Conservation (phyloP, 1,140 invertebrate species). For the Yoshiicerus persimilis region DNA sequence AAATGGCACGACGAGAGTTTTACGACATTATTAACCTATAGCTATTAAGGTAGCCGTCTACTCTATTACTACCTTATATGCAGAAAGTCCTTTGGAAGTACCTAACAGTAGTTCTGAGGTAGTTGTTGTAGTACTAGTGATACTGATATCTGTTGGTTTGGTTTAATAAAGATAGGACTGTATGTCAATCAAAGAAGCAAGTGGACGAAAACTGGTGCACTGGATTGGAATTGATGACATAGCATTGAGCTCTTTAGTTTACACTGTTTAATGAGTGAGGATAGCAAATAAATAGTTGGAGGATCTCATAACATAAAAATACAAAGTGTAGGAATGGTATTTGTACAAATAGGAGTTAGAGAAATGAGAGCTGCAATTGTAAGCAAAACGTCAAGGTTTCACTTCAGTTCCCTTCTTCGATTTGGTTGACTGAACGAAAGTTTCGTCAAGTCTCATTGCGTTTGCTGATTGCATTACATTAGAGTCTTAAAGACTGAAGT, state of each 20-base stretch:
- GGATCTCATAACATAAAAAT: not conserved
- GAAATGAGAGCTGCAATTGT: not conserved
- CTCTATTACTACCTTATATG: not conserved
- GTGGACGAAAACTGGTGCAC: not conserved
- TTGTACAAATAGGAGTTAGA: not conserved
- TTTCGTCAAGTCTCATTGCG: slow-evolving; percentile 19
- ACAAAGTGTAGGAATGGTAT: not conserved
- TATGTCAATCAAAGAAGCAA: not conserved
- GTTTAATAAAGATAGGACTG: not conserved
- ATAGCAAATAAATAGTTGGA: not conserved
- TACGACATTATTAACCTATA: not conserved
- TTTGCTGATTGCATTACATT: not conserved
- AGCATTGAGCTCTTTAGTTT: not conserved
- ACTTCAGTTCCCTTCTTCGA: slow-evolving; percentile 1
- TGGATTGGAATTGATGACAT: not conserved
- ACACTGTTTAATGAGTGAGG: not conserved
- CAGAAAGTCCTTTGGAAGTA: not conserved
- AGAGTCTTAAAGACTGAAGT: not conserved
- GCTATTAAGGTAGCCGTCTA: not conserved
- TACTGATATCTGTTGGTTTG: not conserved
- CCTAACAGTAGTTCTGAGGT: not conserved
- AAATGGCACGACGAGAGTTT: not conserved
- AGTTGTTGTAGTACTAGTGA: not conserved
- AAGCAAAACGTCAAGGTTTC: not conserved
- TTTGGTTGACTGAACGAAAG: not conserved